A percentile compares a stretch with the other conserved stretches of the same genome.
phyloP scores from a whole-genome alignment of 2,888 invertebrate species.

The Cephus runcator region DNA sequence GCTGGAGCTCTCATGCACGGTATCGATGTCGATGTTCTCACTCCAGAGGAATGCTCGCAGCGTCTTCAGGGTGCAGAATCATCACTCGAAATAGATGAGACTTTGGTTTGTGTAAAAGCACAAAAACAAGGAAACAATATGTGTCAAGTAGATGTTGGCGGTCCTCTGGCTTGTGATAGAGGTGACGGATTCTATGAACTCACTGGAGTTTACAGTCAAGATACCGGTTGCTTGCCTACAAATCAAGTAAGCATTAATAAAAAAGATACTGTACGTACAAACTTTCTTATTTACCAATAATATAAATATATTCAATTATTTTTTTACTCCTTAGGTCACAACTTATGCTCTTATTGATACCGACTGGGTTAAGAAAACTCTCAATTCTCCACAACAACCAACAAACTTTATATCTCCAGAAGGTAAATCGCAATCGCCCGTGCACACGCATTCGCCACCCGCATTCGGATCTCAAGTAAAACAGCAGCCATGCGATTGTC shows the following conservation, averaged over 20 bases:
- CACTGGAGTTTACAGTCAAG: conserved; percentile 81
- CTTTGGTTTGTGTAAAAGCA: conserved; percentile 77
- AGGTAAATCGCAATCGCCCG: conserved; percentile 5
- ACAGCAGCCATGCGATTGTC: conserved; percentile 42
- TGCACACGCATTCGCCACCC: conserved; percentile 11
- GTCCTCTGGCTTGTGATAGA: conserved; percentile 82
- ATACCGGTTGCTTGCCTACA: conserved; percentile 73
- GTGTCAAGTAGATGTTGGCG: conserved; percentile 85
- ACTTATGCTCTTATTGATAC: conserved; percentile 52
- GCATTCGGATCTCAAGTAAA: neutral
- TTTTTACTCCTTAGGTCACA: conserved; percentile 45
- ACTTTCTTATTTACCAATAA: neutral
- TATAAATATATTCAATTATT: neutral
- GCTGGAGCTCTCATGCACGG: conserved; percentile 81
- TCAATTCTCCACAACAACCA: conserved; percentile 25
- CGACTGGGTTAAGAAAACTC: conserved; percentile 46
- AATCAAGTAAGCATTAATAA: conserved; percentile 50
- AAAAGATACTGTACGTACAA: neutral
- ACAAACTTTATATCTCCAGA: conserved; percentile 1
- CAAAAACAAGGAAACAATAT: conserved; percentile 75
- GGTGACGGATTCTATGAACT: conserved; percentile 77
- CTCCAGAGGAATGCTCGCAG: conserved; percentile 72
- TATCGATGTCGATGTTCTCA: conserved; percentile 74
- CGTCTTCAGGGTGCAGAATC: conserved; percentile 70
- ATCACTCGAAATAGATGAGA: conserved; percentile 71